These are phyloP conservation scores for Elymnias hypermnestra DNA, from an alignment of 1,140 invertebrate species.

Conservation along the genomic window DNA sequence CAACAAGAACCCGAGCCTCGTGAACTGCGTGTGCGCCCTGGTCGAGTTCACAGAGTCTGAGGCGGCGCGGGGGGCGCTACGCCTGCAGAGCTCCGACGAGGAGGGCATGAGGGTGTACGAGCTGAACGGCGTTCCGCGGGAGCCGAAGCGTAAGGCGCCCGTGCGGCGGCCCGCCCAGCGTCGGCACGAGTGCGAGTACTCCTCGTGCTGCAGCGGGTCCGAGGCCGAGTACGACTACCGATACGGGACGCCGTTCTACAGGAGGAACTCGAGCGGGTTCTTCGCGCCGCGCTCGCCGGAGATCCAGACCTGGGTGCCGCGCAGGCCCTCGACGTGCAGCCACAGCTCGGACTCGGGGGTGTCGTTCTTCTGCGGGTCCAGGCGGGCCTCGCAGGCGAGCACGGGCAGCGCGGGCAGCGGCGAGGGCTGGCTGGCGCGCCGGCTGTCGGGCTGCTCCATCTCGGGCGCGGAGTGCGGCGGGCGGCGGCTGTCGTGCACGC, in stretches of 20 bases:
- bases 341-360: constrained; percentile 74
- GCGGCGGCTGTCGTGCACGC: constrained; percentile 70
- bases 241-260: constrained; percentile 72
- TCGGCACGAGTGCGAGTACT: constrained; percentile 72
- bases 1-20: constrained; percentile 92
- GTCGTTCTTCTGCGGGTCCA: constrained; percentile 77
- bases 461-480: constrained; percentile 75
- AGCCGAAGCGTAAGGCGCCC: constrained; percentile 76
- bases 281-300: constrained; percentile 74
- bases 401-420: constrained; percentile 77
- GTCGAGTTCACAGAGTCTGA: constrained; percentile 93
- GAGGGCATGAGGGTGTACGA: constrained; percentile 76
- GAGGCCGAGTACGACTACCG: constrained; percentile 80
- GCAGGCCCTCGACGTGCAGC: constrained; percentile 77
- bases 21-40: constrained; percentile 89
- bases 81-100: constrained; percentile 73
- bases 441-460: constrained; percentile 75
- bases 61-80: constrained; percentile 86
- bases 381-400: constrained; percentile 76
- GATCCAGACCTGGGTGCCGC: constrained; percentile 80
- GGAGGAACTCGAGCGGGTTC: constrained; percentile 78
- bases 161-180: constrained; percentile 52
- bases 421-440: constrained; percentile 73
- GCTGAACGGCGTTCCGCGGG: constrained; percentile 77
- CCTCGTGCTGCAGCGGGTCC: constrained; percentile 82